phyloP scores from a whole-genome alignment of 2,797 vertebrate species.

The Rhabdomys pumilio region DNA sequence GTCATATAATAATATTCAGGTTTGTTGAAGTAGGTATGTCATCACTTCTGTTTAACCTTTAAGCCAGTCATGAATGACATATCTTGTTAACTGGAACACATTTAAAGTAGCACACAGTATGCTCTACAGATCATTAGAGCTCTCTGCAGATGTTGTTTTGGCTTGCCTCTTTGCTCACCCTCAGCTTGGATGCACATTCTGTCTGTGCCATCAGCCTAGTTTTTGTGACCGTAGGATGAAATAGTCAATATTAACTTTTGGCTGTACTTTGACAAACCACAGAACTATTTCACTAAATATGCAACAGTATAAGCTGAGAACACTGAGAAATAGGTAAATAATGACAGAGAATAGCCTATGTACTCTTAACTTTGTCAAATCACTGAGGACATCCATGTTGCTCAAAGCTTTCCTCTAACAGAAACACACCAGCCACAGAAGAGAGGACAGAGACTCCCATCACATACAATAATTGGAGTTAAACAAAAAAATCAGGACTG shows the following conservation, averaged over 20 bases:
- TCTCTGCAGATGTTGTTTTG: constrained; percentile 67
- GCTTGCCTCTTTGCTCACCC: constrained; percentile 10
- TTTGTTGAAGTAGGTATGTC: constrained; percentile 22
- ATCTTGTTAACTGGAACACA: constrained; percentile 67
- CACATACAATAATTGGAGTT: neutral
- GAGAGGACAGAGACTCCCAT: neutral
- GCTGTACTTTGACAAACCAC: constrained; percentile 49
- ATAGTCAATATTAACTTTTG: constrained; percentile 32
- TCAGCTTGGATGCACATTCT: neutral
- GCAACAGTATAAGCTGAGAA: neutral
- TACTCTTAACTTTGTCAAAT: neutral
- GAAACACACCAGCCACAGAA: neutral
- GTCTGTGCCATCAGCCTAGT: constrained; percentile 17
- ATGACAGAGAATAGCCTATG: constrained; percentile 1
- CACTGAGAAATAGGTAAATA: constrained; percentile 13
- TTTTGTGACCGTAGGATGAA: constrained; percentile 54
- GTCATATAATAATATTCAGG: constrained; percentile 44
- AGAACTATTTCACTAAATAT: constrained; percentile 59
- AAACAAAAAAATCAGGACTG: constrained; percentile 15
- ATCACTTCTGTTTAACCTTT: constrained; percentile 54
- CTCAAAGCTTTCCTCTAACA: constrained; percentile 2
- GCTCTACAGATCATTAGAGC: constrained; percentile 60
- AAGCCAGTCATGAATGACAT: constrained; percentile 67
- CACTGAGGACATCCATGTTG: neutral
- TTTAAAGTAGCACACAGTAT: constrained; percentile 65